Evolutionary conservation across 1,140 invertebrate genomes (phyloP).

Genomic region (Stenopsyche tienmushanensis): DNA sequence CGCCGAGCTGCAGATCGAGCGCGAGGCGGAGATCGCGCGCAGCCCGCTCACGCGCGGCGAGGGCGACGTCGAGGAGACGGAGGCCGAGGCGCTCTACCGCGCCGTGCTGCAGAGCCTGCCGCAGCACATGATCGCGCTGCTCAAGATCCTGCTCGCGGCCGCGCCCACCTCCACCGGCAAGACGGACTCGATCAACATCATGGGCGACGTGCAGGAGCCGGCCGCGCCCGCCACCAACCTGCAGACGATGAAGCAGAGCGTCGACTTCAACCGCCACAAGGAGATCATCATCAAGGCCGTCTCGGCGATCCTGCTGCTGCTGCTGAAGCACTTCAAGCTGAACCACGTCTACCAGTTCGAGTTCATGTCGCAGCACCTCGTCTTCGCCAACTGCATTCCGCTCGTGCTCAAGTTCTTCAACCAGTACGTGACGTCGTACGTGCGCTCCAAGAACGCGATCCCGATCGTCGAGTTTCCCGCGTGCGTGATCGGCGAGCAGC

Average conservation of each 20-base stretch:
- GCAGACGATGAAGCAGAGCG: slow-evolving; percentile 95
- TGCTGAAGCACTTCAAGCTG: slow-evolving; percentile 98
- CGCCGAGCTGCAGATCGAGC: slow-evolving; percentile 79
- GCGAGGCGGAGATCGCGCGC: slow-evolving; percentile 78
- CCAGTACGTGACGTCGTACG: slow-evolving; percentile 95
- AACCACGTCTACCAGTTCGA: slow-evolving; percentile 99
- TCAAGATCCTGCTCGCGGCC: slow-evolving; percentile 96
- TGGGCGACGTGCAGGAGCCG: slow-evolving; percentile 95
- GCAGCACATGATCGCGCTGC: slow-evolving; percentile 94
- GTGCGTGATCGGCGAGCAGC: slow-evolving; percentile 94
- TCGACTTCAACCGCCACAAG: slow-evolving; percentile 98
- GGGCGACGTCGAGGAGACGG: slow-evolving; percentile 70
- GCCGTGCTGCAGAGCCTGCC: slow-evolving; percentile 91
- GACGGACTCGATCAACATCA: slow-evolving; percentile 97
- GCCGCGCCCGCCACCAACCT: slow-evolving; percentile 96
- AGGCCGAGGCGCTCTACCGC: slow-evolving; percentile 87
- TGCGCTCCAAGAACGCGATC: slow-evolving; percentile 93
- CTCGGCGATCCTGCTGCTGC: slow-evolving; percentile 87
- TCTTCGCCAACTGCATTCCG: slow-evolving; percentile 99
- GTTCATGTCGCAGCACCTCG: slow-evolving; percentile 97
- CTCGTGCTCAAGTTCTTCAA: slow-evolving; percentile 99
- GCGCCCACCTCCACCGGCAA: slow-evolving; percentile 97
- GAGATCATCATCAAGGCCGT: slow-evolving; percentile 99
- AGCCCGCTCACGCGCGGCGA: slow-evolving; percentile 78
- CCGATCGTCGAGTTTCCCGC: slow-evolving; percentile 93